Conservation (phyloP, 2,797 vertebrate species). For the Spea hammondii region DNA sequence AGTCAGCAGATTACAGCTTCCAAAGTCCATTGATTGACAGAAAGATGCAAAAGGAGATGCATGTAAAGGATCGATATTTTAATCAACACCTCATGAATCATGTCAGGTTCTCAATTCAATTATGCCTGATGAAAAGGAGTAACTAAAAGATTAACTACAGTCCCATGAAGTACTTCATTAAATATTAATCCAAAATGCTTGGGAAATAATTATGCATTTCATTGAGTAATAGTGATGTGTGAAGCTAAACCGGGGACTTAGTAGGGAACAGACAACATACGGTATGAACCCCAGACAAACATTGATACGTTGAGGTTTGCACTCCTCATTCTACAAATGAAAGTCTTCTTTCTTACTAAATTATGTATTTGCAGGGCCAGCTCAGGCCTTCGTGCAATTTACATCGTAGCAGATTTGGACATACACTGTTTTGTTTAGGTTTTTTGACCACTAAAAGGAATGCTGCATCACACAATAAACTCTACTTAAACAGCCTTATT, state of each 20-base stretch:
- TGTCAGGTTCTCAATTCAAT: slow-evolving; percentile 14
- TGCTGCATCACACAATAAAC: too few relatives aligned
- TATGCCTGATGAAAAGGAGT: slow-evolving; percentile 11
- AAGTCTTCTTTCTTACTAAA: too few relatives aligned
- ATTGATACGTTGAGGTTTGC: too few relatives aligned
- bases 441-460: too few relatives aligned
- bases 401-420: too few relatives aligned
- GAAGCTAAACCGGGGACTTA: neutral
- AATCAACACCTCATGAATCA: slow-evolving; percentile 45
- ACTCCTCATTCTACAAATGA: too few relatives aligned
- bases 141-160: slow-evolving; percentile 52
- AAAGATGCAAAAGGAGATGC: slow-evolving; percentile 6
- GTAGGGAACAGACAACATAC: too few relatives aligned
- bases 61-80: slow-evolving; percentile 52
- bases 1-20: slow-evolving; percentile 17
- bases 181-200: slow-evolving; percentile 51
- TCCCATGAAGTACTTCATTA: slow-evolving; percentile 43
- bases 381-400: too few relatives aligned
- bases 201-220: slow-evolving; percentile 15
- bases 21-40: slow-evolving; percentile 35
- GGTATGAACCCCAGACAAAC: too few relatives aligned
- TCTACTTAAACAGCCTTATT: too few relatives aligned
- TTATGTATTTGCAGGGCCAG: too few relatives aligned
- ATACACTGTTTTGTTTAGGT: too few relatives aligned
- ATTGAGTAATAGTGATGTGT: neutral